These are phyloP conservation scores for Lemur catta DNA, from an alignment of 2,797 vertebrate species.

Conservation along the genomic window DNA sequence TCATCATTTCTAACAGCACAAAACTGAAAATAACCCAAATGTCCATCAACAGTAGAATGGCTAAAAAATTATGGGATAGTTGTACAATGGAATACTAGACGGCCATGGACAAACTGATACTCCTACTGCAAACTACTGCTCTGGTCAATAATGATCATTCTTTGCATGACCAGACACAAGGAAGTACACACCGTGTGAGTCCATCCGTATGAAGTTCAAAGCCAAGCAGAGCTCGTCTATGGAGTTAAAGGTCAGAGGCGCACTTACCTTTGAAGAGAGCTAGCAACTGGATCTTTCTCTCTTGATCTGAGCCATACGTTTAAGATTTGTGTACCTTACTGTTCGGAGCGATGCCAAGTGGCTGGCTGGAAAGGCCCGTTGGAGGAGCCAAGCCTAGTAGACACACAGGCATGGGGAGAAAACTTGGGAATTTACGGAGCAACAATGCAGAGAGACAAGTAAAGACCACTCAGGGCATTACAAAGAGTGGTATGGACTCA, in stretches of 20 bases:
- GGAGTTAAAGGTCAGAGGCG: not conserved
- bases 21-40: not conserved
- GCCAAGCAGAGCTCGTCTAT: not conserved
- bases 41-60: not conserved
- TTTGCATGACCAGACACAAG: not conserved
- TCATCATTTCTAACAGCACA: not conserved
- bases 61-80: not conserved
- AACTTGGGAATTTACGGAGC: not conserved
- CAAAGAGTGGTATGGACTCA: rapidly evolving
- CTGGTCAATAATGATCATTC: not conserved
- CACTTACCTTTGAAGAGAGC: not conserved
- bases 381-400: not conserved
- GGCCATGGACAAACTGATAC: not conserved
- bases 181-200: not conserved
- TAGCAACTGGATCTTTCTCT: not conserved
- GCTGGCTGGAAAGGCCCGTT: not conserved
- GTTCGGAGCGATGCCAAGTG: not conserved
- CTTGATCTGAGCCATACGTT: not conserved
- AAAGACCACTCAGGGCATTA: not conserved
- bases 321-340: not conserved
- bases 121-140: not conserved
- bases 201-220: not conserved
- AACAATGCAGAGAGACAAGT: not conserved
- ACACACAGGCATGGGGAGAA: not conserved
- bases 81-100: not conserved